Percentiles rank a stretch among this genome's conserved stretches.
These are phyloP conservation scores for Philhelius pedissequus DNA, from an alignment of 2,888 invertebrate species.

Conservation along the genomic window DNA sequence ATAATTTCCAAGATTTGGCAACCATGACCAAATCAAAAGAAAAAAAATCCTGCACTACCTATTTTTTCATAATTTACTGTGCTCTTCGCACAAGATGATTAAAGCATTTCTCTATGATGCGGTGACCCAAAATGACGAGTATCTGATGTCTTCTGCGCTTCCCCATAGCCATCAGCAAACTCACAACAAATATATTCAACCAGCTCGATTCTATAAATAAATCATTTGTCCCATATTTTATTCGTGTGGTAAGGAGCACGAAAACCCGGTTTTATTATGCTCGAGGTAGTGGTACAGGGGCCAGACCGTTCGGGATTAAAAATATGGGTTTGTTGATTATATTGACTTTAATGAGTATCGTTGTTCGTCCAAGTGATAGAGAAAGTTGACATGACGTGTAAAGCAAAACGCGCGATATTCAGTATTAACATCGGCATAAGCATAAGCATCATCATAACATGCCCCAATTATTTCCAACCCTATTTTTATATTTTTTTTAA, in stretches of 20 bases:
- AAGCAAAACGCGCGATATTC: constrained; percentile 3
- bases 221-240: constrained; percentile 65
- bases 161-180: background rate
- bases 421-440: background rate
- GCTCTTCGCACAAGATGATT: constrained; percentile 2
- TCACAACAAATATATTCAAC: background rate
- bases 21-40: background rate
- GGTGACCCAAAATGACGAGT: constrained; percentile 43
- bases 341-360: constrained; percentile 60
- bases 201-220: constrained; percentile 55
- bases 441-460: constrained; percentile 6
- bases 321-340: constrained; percentile 46
- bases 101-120: background rate
- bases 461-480: constrained; percentile 53
- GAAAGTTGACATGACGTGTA: background rate
- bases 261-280: background rate
- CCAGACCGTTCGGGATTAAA: background rate
- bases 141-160: background rate
- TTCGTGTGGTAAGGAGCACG: constrained; percentile 26
- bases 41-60: constrained; percentile 10
- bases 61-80: constrained; percentile 51
- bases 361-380: background rate
- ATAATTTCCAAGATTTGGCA: background rate
- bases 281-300: background rate
- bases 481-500: constrained; percentile 33